Conservation (phyloP, 2,113 vertebrate species). For the Tyrannus savana region DNA sequence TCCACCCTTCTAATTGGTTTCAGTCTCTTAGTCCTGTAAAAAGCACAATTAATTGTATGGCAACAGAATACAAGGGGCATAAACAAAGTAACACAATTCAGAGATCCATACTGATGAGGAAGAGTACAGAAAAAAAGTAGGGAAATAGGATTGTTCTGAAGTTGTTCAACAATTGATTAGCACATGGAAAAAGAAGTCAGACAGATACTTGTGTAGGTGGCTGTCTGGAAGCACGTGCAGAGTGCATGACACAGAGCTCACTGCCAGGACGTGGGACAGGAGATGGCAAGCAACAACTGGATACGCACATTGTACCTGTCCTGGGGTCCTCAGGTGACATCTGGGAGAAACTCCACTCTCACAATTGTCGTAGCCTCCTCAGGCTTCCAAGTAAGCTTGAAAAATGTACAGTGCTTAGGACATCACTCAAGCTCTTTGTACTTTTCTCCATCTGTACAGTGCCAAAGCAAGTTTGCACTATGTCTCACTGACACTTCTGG, state of each 20-base stretch:
- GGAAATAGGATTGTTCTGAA: not conserved
- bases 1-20: not conserved
- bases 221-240: not conserved
- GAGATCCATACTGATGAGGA: not conserved
- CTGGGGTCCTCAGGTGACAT: not conserved
- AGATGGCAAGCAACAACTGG: not conserved
- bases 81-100: not conserved
- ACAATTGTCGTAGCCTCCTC: not conserved
- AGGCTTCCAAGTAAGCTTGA: not conserved
- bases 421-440: fast-evolving
- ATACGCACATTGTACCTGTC: not conserved
- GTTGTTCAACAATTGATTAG: not conserved
- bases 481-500: not conserved
- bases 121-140: not conserved
- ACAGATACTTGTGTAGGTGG: not conserved
- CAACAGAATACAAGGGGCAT: not conserved
- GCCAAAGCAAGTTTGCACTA: not conserved
- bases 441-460: not conserved
- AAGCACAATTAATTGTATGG: fast-evolving
- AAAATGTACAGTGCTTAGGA: not conserved
- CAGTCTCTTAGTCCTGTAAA: not conserved
- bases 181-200: not conserved
- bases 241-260: fast-evolving
- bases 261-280: fast-evolving
- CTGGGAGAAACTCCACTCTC: not conserved